Base-by-base conservation (phyloP, 2,797 vertebrate species). In the Heterohyrax brucei region DNA sequence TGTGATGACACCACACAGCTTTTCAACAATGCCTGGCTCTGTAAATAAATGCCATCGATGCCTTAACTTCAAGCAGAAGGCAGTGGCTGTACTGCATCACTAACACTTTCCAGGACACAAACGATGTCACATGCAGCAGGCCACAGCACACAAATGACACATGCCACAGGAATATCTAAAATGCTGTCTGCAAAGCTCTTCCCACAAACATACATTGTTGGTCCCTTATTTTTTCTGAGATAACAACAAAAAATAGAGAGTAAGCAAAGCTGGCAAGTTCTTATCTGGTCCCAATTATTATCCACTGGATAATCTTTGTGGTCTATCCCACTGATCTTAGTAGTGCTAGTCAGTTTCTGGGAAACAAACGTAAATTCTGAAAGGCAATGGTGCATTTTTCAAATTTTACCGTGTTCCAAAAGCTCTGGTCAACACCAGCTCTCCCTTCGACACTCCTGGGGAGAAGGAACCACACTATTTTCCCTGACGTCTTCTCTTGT, bases 321-420 rank as follows among this genome's bases (percentile, higher is more conserved):
- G 66, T 30, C 33, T 56, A 88, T 70, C 59, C 10, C 13, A 76
- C 2, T 89, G n/a, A 81, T 70, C 50, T 26, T 4, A 50, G 19
- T 4, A 50, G 19, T 68, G 5, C 7, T 39, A 10, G 44, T 50
- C 48, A 91, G 33, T 75, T 73, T 79, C 28, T 30, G 30, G 21
- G 30, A 94, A 87, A 56, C 26, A 94, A 83, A 81, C 64, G 14
- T 30, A 68, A 7, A 2, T 66, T 30, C 77, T 85, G 64, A 94
- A 75, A 50, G 50, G 10, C 88, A 48, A 75, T 10, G 13, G 6
- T 82, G 53, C 70, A 72, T 24, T 48, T 28, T 72, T 70, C 84
- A 39, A 91, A 77, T 59, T 30, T 61, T 56, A 39, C 59, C 50
- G 53, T 70, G 39, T n/a, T 61, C 4, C 59, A 19, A 61, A 22